These are phyloP conservation scores for Limanda limanda DNA, from an alignment of 2,113 vertebrate genomes.

Conservation along the genomic window DNA sequence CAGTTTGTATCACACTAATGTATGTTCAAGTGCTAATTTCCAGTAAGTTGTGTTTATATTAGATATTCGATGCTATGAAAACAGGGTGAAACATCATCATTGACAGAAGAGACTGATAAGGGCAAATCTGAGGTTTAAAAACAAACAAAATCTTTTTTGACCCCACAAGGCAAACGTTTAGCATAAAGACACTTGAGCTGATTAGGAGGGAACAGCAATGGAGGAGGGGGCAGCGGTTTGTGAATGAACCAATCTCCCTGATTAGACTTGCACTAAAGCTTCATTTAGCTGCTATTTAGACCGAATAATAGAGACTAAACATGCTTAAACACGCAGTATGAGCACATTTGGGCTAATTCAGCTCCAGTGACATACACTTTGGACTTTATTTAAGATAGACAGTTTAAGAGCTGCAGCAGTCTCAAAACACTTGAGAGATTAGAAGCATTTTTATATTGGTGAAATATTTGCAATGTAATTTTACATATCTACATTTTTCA, in stretches of 20 bases:
- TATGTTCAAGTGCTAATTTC: no score
- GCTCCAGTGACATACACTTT: slow-evolving; percentile 6
- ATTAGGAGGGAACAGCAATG: slow-evolving; percentile 12
- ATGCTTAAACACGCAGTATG: slow-evolving; percentile 11
- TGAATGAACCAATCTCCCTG: slow-evolving; percentile 40
- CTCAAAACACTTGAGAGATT: no score
- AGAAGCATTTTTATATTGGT: no score
- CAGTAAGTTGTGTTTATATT: no score
- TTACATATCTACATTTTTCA: background rate
- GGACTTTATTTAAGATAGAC: background rate
- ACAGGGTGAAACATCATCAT: no score
- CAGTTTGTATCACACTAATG: no score
- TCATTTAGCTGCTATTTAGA: slow-evolving; percentile 50
- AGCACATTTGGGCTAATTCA: slow-evolving; percentile 13
- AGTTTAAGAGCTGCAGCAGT: background rate
- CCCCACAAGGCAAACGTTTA: background rate
- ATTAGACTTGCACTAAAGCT: slow-evolving; percentile 36
- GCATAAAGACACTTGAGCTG: slow-evolving; percentile 2
- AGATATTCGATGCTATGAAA: no score
- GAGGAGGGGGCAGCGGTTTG: slow-evolving; percentile 28
- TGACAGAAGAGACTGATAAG: no score
- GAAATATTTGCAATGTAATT: background rate
- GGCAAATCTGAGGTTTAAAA: no score
- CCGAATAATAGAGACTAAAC: slow-evolving; percentile 22
- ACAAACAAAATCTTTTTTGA: background rate